Conservation (phyloP, 35 echinoderm and acorn worm genomes). For the Lytechinus variegatus region DNA sequence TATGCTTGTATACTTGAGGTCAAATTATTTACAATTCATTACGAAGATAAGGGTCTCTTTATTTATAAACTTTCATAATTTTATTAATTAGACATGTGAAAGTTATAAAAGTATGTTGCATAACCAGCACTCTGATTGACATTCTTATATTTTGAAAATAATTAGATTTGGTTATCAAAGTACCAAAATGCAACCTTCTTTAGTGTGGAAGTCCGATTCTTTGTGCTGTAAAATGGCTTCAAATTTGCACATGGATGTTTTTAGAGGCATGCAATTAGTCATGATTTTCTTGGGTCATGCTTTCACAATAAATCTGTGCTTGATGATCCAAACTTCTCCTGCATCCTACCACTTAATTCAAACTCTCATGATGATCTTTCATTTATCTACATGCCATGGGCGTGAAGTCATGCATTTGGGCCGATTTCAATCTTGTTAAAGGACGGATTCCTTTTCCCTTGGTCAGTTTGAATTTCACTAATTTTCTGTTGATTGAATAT, state of each 20-base stretch:
- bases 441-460: neutral
- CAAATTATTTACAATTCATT: too few relatives aligned
- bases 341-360: too few relatives aligned
- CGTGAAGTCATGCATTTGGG: neutral
- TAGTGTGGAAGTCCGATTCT: too few relatives aligned
- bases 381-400: neutral
- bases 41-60: too few relatives aligned
- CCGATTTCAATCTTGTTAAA: neutral
- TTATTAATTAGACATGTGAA: too few relatives aligned
- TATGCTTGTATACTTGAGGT: too few relatives aligned
- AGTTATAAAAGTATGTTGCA: too few relatives aligned
- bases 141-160: neutral
- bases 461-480: neutral
- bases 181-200: neutral
- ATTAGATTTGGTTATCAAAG: neutral
- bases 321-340: neutral
- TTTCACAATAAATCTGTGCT: neutral
- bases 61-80: too few relatives aligned
- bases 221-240: neutral
- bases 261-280: too few relatives aligned
- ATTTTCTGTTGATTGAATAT: neutral
- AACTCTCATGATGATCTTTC: too few relatives aligned
- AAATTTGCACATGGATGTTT: neutral
- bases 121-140: too few relatives aligned
- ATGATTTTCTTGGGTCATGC: neutral